A percentile compares a stretch with the other conserved stretches of the same genome.
Conservation (phyloP, 2,113 vertebrate genomes). For the Caranx melampygus region DNA sequence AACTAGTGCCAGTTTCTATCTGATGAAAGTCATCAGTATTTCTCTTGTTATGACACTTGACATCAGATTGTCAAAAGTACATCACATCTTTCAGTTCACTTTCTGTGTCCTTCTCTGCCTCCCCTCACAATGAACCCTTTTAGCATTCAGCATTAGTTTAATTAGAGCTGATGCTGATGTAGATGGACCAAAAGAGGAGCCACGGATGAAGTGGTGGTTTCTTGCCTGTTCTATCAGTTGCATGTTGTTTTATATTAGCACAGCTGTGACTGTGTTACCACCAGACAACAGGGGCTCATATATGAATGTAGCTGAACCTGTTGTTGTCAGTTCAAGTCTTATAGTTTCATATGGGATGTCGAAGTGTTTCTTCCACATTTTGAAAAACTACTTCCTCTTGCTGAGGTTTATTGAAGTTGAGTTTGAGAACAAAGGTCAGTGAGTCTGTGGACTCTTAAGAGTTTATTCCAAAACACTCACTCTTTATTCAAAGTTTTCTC, state of each 20-base stretch:
- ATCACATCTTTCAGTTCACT: too few relatives aligned
- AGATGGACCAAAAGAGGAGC: too few relatives aligned
- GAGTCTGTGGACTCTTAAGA: background rate
- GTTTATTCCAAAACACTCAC: too few relatives aligned
- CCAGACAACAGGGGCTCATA: background rate
- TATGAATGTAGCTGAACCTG: background rate
- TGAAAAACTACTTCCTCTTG: background rate
- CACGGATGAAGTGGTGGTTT: too few relatives aligned
- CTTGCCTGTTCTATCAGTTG: too few relatives aligned
- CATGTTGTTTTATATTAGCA: background rate
- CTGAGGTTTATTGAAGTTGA: background rate
- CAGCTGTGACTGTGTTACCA: background rate
- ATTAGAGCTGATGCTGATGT: background rate
- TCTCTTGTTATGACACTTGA: too few relatives aligned
- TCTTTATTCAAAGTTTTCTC: too few relatives aligned
- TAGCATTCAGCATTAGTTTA: too few relatives aligned
- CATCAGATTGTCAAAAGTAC: too few relatives aligned
- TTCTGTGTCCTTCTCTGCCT: too few relatives aligned
- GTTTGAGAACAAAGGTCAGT: background rate
- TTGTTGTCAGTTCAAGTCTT: background rate
- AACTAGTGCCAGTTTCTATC: background rate
- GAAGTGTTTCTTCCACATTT: background rate
- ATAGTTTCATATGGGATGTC: background rate
- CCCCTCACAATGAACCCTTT: too few relatives aligned
- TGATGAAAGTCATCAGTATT: too few relatives aligned